Percentiles rank a stretch among this genome's conserved stretches.
Evolutionary conservation across 2,797 vertebrate species (phyloP).

Genomic region (Poeciliopsis infans): DNA sequence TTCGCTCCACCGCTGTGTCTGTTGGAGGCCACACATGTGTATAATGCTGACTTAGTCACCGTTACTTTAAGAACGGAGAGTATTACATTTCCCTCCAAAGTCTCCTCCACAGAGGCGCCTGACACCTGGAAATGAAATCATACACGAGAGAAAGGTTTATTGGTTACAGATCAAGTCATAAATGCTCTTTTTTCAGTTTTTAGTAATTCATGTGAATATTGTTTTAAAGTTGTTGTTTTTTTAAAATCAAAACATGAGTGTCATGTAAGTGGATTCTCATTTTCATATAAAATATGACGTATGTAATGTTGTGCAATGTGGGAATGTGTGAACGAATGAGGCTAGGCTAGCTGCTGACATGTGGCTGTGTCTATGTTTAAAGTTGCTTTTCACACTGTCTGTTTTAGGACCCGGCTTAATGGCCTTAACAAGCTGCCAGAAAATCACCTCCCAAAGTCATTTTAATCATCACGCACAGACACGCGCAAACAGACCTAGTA

Average conservation of each 20-base stretch:
- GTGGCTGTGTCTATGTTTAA: conserved; percentile 70
- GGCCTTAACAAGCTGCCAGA: conserved; percentile 60
- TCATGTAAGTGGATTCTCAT: conserved; percentile 9
- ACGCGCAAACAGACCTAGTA: neutral
- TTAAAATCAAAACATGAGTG: neutral
- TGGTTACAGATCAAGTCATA: neutral
- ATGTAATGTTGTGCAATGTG: conserved; percentile 5
- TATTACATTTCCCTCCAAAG: conserved; percentile 86
- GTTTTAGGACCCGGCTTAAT: conserved; percentile 62
- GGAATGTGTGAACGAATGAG: neutral
- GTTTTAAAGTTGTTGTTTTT: neutral
- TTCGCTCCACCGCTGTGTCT: conserved; percentile 90
- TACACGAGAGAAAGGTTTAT: neutral
- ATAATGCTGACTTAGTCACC: conserved; percentile 89
- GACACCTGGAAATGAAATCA: conserved; percentile 80
- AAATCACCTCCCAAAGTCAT: conserved; percentile 49
- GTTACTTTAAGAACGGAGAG: conserved; percentile 87
- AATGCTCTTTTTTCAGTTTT: neutral
- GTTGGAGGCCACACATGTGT: conserved; percentile 94
- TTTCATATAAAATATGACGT: conserved; percentile 6
- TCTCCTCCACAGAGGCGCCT: conserved; percentile 88
- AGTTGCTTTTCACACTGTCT: conserved; percentile 40
- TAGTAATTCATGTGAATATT: neutral
- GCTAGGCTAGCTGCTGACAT: conserved; percentile 28
- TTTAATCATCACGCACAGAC: conserved; percentile 44